A percentile compares a stretch with the other conserved stretches of the same genome.
phyloP scores from a whole-genome alignment of 2,113 vertebrate genomes.

The Cnemophilus loriae region DNA sequence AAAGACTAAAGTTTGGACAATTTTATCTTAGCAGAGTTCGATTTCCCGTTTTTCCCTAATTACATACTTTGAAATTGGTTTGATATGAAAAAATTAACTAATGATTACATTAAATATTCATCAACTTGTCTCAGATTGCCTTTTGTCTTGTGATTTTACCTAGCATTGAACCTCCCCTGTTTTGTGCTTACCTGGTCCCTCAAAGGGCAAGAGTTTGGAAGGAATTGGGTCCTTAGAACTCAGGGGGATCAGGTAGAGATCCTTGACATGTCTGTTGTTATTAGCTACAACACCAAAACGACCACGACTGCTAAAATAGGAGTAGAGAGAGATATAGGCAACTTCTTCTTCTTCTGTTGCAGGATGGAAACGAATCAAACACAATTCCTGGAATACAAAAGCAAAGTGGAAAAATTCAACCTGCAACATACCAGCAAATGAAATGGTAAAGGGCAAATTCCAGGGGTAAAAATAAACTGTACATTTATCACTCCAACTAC shows the following conservation, averaged over 20 bases:
- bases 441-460: background rate
- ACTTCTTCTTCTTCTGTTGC: constrained; percentile 96
- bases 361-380: constrained; percentile 94
- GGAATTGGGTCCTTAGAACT: constrained; percentile 89
- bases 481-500: background rate
- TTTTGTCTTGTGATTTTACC: background rate
- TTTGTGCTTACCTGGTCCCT: constrained; percentile 92
- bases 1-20: background rate
- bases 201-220: constrained; percentile 89
- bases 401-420: constrained; percentile 38
- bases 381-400: constrained; percentile 83
- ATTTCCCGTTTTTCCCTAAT: background rate
- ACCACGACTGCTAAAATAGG: constrained; percentile 96
- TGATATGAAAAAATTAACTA: background rate
- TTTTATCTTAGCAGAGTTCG: background rate
- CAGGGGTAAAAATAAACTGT: background rate
- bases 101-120: background rate
- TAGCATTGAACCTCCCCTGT: constrained; percentile 37
- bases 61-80: background rate
- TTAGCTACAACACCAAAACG: constrained; percentile 96
- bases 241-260: constrained; percentile 95
- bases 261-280: constrained; percentile 89
- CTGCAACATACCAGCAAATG: background rate
- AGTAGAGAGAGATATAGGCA: constrained; percentile 96
- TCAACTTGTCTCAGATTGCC: background rate